Percentiles rank a stretch among this genome's conserved stretches.
Evolutionary conservation across 2,888 invertebrate genomes (phyloP).

Genomic region (Eupithecia subfuscata): DNA sequence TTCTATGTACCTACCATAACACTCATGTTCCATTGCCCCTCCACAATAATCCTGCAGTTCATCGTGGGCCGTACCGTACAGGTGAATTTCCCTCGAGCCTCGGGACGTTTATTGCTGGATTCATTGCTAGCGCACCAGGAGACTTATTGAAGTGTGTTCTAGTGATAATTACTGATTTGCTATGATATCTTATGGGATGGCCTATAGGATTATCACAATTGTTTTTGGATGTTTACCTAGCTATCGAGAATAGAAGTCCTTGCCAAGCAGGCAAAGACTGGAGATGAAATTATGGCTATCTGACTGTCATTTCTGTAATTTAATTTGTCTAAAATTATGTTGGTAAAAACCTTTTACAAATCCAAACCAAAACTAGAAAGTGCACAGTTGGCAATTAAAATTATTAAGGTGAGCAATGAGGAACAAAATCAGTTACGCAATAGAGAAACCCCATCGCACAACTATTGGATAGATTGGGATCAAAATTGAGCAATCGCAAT

Average conservation of each 20-base stretch:
- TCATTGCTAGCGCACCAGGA: background rate
- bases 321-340: no score
- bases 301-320: no score
- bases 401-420: no score
- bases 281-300: no score
- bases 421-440: no score
- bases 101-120: background rate
- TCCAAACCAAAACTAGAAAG: no score
- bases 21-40: background rate
- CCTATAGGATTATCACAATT: background rate
- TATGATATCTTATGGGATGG: background rate
- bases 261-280: background rate
- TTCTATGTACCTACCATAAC: background rate
- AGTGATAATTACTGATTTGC: background rate
- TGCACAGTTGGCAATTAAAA: no score
- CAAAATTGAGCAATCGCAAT: no score
- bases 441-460: no score
- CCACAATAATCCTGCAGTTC: background rate
- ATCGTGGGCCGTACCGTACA: background rate
- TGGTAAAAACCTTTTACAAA: no score
- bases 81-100: background rate
- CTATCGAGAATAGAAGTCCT: background rate
- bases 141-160: conserved; percentile 1
- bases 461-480: background rate
- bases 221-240: background rate